Percentiles rank a stretch among this genome's conserved stretches.
Evolutionary conservation across 2,797 vertebrate species (phyloP).

Genomic region (Erithacus rubecula): DNA sequence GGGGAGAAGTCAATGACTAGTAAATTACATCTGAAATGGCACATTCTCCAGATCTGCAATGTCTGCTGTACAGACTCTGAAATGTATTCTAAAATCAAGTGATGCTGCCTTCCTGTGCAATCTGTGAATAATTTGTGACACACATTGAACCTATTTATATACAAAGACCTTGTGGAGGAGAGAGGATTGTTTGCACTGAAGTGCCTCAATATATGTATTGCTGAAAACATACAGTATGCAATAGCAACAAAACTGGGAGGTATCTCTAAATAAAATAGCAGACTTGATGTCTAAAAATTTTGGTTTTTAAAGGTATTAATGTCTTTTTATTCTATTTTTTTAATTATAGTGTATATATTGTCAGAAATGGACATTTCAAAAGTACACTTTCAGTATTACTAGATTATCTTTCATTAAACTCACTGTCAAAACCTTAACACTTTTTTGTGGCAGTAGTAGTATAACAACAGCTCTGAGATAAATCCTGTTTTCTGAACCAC

Average conservation of each 20-base stretch:
- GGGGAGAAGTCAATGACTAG: neutral
- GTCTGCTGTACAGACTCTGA: neutral
- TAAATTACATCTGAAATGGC: neutral
- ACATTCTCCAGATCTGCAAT: neutral
- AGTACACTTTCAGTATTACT: neutral
- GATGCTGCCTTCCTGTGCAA: neutral
- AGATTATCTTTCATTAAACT: neutral
- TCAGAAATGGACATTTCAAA: neutral
- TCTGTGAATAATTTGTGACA: neutral
- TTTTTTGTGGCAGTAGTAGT: neutral
- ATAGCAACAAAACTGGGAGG: neutral
- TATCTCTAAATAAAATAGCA: neutral
- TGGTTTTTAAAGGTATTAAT: neutral
- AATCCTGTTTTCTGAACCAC: neutral
- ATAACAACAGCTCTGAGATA: neutral
- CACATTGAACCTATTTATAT: neutral
- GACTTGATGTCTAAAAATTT: neutral
- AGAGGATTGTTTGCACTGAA: neutral
- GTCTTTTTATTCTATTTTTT: neutral
- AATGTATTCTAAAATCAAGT: neutral
- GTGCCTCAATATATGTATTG: neutral
- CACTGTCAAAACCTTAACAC: neutral
- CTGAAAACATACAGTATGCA: neutral
- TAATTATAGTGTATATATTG: neutral
- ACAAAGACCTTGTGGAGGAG: neutral